Conservation (phyloP, 2,113 vertebrate genomes). For the Stegastes partitus region DNA sequence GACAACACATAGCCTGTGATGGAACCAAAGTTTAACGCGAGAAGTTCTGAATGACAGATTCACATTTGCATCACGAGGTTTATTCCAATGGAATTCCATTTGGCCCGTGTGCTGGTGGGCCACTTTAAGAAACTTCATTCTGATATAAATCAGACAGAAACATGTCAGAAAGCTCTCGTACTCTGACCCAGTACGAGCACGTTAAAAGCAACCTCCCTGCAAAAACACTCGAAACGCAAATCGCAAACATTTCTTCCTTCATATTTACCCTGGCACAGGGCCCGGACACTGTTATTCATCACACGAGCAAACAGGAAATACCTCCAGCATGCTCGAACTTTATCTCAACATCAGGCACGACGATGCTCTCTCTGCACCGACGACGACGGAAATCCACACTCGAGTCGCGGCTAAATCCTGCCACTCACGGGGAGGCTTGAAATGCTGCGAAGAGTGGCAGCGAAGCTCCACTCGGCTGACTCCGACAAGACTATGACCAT, state of each 20-base stretch:
- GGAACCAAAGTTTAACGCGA: not conserved
- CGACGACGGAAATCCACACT: constrained; percentile 19
- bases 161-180: not conserved
- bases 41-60: not conserved
- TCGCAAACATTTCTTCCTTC: constrained; percentile 50
- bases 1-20: not conserved
- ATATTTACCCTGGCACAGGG: constrained; percentile 35
- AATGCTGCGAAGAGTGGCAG: constrained; percentile 2
- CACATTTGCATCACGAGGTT: not conserved
- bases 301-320: constrained; percentile 62
- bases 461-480: not conserved
- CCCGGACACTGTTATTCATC: constrained; percentile 16
- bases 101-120: not conserved
- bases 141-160: constrained; percentile 16
- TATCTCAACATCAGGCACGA: constrained; percentile 23
- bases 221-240: constrained; percentile 48
- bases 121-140: not conserved
- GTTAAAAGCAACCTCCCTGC: not conserved
- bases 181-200: not conserved
- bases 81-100: too few species aligned
- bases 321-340: constrained; percentile 2
- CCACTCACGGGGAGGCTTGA: not conserved
- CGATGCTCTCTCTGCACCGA: not conserved
- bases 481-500: not conserved
- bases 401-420: not conserved